These are phyloP conservation scores for Alcedo atthis DNA, from an alignment of 2,797 vertebrate genomes.

Conservation along the genomic window DNA sequence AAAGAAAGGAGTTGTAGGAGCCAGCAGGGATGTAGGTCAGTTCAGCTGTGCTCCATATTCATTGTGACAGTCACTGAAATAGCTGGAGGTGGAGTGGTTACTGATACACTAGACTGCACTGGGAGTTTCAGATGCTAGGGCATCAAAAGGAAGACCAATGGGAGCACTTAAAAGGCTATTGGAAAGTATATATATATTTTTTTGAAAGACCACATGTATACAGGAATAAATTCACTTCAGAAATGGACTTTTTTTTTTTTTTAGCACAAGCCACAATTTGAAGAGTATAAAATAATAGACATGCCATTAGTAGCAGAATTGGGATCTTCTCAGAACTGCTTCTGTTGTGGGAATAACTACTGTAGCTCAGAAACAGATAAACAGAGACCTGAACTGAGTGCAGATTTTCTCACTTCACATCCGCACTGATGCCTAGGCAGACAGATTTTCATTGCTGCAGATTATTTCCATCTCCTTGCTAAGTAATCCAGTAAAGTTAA, in stretches of 20 bases:
- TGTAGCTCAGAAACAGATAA: neutral
- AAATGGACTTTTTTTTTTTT: neutral
- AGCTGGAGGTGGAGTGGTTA: neutral
- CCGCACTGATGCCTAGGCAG: neutral
- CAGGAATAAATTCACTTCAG: neutral
- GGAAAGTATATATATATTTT: neutral
- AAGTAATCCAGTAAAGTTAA: neutral
- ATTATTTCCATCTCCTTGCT: neutral
- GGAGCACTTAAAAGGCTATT: slow-evolving; percentile 27
- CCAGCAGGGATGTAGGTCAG: slow-evolving; percentile 15
- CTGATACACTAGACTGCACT: slow-evolving; percentile 1
- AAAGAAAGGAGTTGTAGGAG: neutral
- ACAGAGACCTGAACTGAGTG: neutral
- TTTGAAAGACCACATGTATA: neutral
- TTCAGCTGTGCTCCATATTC: slow-evolving; percentile 33
- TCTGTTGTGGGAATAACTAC: neutral
- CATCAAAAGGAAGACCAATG: slow-evolving; percentile 10
- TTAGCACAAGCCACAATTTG: neutral
- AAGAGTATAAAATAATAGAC: neutral
- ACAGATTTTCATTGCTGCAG: neutral
- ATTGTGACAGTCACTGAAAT: slow-evolving; percentile 49
- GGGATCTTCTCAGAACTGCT: neutral
- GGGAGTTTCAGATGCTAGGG: slow-evolving; percentile 14
- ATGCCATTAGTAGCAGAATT: neutral
- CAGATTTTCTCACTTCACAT: neutral